Evolutionary conservation across 2,113 vertebrate species (phyloP).

Genomic region (Ahaetulla prasina): DNA sequence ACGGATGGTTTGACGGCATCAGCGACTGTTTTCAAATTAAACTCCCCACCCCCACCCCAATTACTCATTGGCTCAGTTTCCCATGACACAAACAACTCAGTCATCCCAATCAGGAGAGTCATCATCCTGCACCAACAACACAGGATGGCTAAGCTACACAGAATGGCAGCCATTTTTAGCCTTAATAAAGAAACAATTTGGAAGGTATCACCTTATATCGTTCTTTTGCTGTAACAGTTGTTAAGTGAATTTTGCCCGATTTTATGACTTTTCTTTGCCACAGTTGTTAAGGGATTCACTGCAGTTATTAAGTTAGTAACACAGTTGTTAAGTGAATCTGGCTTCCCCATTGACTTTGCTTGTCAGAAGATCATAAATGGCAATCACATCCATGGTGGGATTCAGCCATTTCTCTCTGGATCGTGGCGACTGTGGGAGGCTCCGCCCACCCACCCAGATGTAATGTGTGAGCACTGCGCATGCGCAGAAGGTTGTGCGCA

Average conservation of each 20-base stretch:
- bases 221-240: not conserved
- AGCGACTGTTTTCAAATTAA: not conserved
- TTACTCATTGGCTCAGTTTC: not conserved
- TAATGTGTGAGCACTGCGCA: no score
- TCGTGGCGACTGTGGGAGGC: no score
- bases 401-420: no score
- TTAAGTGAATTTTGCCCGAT: not conserved
- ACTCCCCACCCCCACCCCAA: not conserved
- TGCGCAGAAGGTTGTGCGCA: no score
- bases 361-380: no score
- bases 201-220: not conserved
- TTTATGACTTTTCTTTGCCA: no score
- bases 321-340: no score
- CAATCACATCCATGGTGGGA: no score
- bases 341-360: no score
- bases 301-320: no score
- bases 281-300: no score
- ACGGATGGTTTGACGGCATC: not conserved
- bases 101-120: not conserved
- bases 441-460: no score
- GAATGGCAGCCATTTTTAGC: not conserved
- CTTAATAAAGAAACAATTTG: not conserved
- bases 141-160: not conserved
- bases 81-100: not conserved
- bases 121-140: not conserved